Evolutionary conservation across 2,888 invertebrate species (phyloP).

Genomic region (Antheraea yamamai): DNA sequence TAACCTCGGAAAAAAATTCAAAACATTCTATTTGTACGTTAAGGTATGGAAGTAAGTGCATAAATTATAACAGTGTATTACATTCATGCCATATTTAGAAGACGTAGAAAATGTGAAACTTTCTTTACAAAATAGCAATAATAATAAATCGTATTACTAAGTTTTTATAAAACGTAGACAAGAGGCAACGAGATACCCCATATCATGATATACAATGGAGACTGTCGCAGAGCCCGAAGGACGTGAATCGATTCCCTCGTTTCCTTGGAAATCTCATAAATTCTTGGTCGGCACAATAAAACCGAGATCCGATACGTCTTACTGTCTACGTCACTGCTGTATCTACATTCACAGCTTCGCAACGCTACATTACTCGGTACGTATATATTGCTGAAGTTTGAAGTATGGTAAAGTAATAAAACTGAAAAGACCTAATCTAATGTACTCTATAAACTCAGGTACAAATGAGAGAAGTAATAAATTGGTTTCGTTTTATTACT

Average conservation of each 20-base stretch:
- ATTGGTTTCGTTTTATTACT: neutral
- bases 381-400: neutral
- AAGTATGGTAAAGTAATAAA: constrained; percentile 7
- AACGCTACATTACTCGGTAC: neutral
- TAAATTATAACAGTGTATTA: no score
- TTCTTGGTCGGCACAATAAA: constrained; percentile 45
- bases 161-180: constrained; percentile 34
- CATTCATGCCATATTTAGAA: neutral
- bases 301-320: constrained; percentile 39
- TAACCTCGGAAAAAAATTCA: no score
- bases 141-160: neutral
- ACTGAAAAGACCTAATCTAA: neutral
- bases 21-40: no score
- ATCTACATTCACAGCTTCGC: constrained; percentile 21
- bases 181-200: constrained; percentile 24
- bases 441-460: neutral
- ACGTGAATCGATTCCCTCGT: constrained; percentile 44
- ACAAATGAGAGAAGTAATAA: neutral
- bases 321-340: constrained; percentile 30
- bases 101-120: neutral
- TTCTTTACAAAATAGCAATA: neutral
- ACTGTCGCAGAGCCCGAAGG: constrained; percentile 35
- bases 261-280: constrained; percentile 52
- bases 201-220: constrained; percentile 45
- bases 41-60: no score